A percentile compares a stretch with the other conserved stretches of the same genome.
Conservation (phyloP, 2,797 vertebrate species). For the Phyllotis vaccarum region DNA sequence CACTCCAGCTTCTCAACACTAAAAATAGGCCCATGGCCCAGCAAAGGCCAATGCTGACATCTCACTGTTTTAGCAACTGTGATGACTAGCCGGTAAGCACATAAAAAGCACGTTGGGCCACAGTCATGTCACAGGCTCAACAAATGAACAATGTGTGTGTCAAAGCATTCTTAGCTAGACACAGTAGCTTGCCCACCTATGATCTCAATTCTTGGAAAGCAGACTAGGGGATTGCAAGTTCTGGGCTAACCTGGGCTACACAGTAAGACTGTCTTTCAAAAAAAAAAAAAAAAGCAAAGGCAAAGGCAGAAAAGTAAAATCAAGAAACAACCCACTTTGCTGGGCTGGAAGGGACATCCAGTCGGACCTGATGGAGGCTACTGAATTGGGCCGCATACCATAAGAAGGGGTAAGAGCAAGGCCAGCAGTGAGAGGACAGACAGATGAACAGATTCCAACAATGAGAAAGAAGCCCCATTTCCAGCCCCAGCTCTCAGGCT, state of each 20-base stretch:
- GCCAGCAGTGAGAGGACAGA: not conserved
- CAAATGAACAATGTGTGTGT: not conserved
- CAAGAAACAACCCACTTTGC: not conserved
- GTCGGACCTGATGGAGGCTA: not conserved
- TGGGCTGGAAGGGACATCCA: not conserved
- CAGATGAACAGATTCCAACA: not conserved
- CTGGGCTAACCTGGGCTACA: not conserved
- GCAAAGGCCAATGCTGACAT: not conserved
- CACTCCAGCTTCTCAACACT: not conserved
- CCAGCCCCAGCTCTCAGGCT: not conserved
- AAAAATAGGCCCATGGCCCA: not conserved
- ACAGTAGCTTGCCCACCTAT: too few species aligned
- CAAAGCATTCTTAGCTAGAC: not conserved
- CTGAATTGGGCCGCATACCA: not conserved
- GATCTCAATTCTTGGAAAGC: not conserved
- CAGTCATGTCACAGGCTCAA: not conserved
- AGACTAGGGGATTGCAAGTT: not conserved
- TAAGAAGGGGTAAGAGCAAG: not conserved
- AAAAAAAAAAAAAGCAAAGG: not conserved
- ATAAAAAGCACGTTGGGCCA: not conserved
- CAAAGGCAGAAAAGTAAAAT: not conserved
- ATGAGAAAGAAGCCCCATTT: not conserved
- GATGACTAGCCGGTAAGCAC: not conserved
- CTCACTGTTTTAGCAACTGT: not conserved
- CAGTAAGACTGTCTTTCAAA: not conserved